Conservation (phyloP, 2,797 vertebrate species). For the Acanthopagrus latus region DNA sequence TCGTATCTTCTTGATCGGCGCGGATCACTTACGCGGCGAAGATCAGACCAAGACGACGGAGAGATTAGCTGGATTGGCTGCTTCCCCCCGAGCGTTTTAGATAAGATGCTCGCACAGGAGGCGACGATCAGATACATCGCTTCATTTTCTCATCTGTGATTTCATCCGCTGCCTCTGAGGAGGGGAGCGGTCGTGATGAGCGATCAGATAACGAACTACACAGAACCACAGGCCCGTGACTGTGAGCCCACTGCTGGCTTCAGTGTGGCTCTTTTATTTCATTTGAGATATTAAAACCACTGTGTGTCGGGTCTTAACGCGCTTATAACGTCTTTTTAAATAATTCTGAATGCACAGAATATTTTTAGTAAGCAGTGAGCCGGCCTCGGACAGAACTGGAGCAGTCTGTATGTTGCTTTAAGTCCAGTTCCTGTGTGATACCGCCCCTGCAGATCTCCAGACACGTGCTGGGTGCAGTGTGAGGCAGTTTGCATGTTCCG, state of each 20-base stretch:
- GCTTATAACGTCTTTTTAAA: background rate
- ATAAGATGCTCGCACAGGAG: constrained; percentile 63
- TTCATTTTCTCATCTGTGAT: constrained; percentile 51
- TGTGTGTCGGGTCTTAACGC: background rate
- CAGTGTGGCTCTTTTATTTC: background rate
- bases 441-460: background rate
- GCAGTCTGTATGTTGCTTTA: too few relatives aligned
- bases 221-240: constrained; percentile 6
- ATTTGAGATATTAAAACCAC: background rate
- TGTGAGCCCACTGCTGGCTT: background rate
- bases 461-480: background rate
- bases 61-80: constrained; percentile 63
- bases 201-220: constrained; percentile 53
- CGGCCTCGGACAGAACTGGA: too few relatives aligned
- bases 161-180: constrained; percentile 50
- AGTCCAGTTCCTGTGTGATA: too few relatives aligned
- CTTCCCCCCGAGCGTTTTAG: constrained; percentile 56
- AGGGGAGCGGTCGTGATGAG: constrained; percentile 26
- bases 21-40: constrained; percentile 55
- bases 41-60: constrained; percentile 57
- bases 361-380: too few relatives aligned
- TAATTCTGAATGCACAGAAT: background rate
- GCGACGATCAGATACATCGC: constrained; percentile 53
- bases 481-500: background rate
- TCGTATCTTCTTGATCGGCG: constrained; percentile 58